Conservation (phyloP, 1,140 invertebrate species). For the Ceratitis capitata region DNA sequence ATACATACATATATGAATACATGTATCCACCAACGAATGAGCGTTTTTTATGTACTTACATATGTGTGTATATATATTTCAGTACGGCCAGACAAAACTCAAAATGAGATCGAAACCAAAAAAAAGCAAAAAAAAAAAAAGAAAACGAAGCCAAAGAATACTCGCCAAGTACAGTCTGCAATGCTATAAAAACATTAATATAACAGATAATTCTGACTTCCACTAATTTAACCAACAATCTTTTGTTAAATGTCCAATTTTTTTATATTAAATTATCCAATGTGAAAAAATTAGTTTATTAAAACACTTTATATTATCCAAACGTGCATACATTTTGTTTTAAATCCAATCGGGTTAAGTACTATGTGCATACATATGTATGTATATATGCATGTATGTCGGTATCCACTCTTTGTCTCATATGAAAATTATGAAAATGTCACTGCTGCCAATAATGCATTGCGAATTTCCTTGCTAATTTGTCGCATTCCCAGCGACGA, state of each 20-base stretch:
- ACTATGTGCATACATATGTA: no score
- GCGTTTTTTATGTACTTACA: background rate
- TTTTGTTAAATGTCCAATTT: background rate
- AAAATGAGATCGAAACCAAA: background rate
- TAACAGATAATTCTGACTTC: background rate
- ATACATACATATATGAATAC: background rate
- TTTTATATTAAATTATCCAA: background rate
- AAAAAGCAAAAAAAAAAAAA: background rate
- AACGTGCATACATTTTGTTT: background rate
- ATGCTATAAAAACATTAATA: background rate
- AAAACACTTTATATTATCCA: background rate
- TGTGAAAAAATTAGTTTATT: background rate
- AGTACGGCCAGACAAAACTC: background rate
- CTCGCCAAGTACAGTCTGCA: slow-evolving; percentile 21
- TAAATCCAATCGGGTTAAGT: no score
- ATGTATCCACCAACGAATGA: background rate
- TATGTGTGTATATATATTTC: background rate
- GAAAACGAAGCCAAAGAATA: slow-evolving; percentile 2
- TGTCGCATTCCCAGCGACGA: background rate
- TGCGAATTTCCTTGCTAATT: slow-evolving; percentile 29
- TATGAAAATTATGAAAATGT: no score
- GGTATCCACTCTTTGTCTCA: no score
- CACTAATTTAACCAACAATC: background rate
- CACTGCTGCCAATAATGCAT: background rate
- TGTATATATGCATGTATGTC: no score